phyloP scores from a whole-genome alignment of 2,113 vertebrate species.

The Galemys pyrenaicus region DNA sequence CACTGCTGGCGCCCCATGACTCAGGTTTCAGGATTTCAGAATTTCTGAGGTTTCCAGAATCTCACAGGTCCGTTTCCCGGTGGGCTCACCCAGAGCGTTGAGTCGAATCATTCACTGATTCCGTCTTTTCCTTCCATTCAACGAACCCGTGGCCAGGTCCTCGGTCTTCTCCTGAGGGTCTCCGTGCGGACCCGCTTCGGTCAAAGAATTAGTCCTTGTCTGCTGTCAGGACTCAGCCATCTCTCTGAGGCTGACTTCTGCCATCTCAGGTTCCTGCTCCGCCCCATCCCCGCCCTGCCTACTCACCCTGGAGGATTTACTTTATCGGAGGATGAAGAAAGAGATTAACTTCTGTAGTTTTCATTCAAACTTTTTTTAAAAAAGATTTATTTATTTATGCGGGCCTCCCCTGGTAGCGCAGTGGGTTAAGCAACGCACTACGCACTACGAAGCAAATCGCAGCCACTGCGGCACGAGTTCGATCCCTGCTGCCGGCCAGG shows the following conservation, averaged over 20 bases:
- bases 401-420: too few species aligned
- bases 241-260: not conserved
- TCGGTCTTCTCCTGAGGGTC: not conserved
- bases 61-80: not conserved
- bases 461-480: too few species aligned
- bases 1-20: not conserved
- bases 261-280: not conserved
- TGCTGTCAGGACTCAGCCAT: not conserved
- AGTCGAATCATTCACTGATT: not conserved
- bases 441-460: too few species aligned
- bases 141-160: not conserved
- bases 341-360: not conserved
- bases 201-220: not conserved
- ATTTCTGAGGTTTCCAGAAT: not conserved
- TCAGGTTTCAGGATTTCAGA: not conserved
- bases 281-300: not conserved
- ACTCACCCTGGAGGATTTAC: not conserved
- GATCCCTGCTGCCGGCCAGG: too few species aligned
- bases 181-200: not conserved
- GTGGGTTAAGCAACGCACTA: too few species aligned
- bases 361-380: not conserved
- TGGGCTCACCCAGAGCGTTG: not conserved
- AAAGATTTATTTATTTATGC: too few species aligned
- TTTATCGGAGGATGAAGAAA: not conserved
- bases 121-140: not conserved